Evolutionary conservation across 2,888 invertebrate species (phyloP), one percentile per base, ranked within the genome.

Genomic region (Drosophila meridiana): DNA sequence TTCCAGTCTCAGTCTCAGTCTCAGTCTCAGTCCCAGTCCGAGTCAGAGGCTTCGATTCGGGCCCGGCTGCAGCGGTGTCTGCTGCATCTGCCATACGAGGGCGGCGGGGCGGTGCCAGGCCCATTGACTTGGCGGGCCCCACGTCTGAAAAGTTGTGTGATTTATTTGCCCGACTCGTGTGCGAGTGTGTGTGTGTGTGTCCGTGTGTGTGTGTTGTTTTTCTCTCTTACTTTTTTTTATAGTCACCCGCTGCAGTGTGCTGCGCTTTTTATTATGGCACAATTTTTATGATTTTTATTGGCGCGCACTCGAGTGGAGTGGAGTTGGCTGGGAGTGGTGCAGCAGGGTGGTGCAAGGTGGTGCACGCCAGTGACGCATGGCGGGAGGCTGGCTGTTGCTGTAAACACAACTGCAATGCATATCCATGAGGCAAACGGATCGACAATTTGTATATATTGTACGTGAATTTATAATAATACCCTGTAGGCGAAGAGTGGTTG

Each of bases 101-200:
- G 28, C 52, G 30, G 55, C 42, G 40, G 36, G 30, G 47, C 55
- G 53, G 14, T 52, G 34, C 48, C 45, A 14, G 56, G 48, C 53
- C 57, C 68, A 67, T 28, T 59, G 67, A 73, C 76, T 80, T 82
- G 83, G 80, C 78, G 79, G 80, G 75, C 64, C 74, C 74, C 80
- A 73, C 69, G 85, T 87, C 85, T 87, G 87, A 78, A 78, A 86
- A 86, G 85, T 85, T 86, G 80, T 87, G 83, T 86, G 85, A 86
- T 86, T 86, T 86, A 86, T 86, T 87, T 82, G 85, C 82, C 80
- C 87, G 87, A 74, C 77, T 75, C 67, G 56, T 66, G 70, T 69
- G 65, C 62, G 28, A 64, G 56, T 72, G 47, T 72, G 58, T 55
- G 26, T n/a, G 63, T 66, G 38, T 69, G 52, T 69, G 50, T 67